These are phyloP conservation scores for Drosophila truncata DNA, from an alignment of 1,140 invertebrate species.

Conservation along the genomic window DNA sequence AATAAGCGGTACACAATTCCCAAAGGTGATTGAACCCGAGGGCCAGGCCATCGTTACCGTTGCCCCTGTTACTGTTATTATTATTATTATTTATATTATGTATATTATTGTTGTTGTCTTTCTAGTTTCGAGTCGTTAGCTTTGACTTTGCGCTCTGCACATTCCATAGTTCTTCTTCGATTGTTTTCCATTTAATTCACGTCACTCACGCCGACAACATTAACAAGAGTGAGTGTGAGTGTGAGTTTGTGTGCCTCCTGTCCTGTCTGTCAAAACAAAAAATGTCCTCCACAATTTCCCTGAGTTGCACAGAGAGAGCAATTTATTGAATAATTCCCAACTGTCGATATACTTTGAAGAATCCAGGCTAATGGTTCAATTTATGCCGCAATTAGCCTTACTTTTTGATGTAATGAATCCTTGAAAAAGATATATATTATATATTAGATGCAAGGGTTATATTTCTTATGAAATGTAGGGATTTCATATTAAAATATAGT, in stretches of 20 bases:
- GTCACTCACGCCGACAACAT: constrained; percentile 23
- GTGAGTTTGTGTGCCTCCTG: background rate
- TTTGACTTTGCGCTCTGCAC: background rate
- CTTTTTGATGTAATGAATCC: background rate
- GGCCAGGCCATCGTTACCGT: constrained; percentile 41
- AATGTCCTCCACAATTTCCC: constrained; percentile 7
- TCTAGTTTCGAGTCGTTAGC: constrained; percentile 20
- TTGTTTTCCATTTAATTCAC: constrained; percentile 47
- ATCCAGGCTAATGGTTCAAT: constrained; percentile 3
- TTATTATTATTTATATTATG: constrained; percentile 10
- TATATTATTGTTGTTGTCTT: background rate
- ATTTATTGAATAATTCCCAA: constrained; percentile 5
- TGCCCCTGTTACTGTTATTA: constrained; percentile 22
- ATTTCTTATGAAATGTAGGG: background rate
- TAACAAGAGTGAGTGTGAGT: constrained; percentile 13
- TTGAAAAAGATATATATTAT: background rate
- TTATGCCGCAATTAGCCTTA: background rate
- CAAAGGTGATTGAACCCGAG: constrained; percentile 60
- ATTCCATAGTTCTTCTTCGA: constrained; percentile 25
- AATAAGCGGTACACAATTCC: constrained; percentile 58
- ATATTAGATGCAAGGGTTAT: background rate
- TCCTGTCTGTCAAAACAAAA: constrained; percentile 7
- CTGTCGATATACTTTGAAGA: background rate
- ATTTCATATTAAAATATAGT: background rate
- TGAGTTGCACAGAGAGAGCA: background rate